Conservation (phyloP, 2,113 vertebrate genomes). For the Trinectes maculatus region DNA sequence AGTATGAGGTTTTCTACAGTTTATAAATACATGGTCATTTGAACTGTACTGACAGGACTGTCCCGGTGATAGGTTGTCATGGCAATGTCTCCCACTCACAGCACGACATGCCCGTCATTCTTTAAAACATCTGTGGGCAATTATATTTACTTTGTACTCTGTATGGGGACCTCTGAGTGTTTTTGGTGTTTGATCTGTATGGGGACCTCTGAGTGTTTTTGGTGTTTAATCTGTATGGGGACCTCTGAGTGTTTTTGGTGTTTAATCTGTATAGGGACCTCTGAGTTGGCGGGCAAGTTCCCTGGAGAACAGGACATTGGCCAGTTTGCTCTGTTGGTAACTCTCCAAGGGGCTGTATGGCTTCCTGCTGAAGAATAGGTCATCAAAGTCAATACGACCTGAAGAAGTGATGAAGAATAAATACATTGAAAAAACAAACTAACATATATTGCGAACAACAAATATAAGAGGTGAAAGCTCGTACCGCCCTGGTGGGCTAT, state of each 20-base stretch:
- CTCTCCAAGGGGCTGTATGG: constrained; percentile 74
- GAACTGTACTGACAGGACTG: too few relatives aligned
- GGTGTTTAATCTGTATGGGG: neutral
- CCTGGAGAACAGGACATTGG: constrained; percentile 80
- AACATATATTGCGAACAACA: too few relatives aligned
- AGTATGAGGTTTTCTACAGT: too few relatives aligned
- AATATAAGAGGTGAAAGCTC: neutral
- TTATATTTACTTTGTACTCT: too few relatives aligned
- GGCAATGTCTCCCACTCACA: too few relatives aligned
- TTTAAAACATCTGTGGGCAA: too few relatives aligned
- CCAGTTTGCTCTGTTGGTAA: constrained; percentile 83
- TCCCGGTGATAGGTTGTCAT: too few relatives aligned
- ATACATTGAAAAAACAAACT: neutral
- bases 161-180: too few relatives aligned
- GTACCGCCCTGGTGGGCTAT: constrained; percentile 74
- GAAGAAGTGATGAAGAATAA: neutral
- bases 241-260: constrained; percentile 58
- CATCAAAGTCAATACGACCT: constrained; percentile 79
- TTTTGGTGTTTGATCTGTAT: too few relatives aligned
- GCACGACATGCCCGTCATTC: too few relatives aligned
- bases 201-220: neutral
- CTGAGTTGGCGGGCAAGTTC: constrained; percentile 68
- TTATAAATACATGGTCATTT: too few relatives aligned
- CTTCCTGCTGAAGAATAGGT: constrained; percentile 74
- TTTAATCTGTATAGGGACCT: constrained; percentile 49